These are phyloP conservation scores for Synanthedon vespiformis DNA, from an alignment of 2,888 invertebrate species.

Conservation along the genomic window DNA sequence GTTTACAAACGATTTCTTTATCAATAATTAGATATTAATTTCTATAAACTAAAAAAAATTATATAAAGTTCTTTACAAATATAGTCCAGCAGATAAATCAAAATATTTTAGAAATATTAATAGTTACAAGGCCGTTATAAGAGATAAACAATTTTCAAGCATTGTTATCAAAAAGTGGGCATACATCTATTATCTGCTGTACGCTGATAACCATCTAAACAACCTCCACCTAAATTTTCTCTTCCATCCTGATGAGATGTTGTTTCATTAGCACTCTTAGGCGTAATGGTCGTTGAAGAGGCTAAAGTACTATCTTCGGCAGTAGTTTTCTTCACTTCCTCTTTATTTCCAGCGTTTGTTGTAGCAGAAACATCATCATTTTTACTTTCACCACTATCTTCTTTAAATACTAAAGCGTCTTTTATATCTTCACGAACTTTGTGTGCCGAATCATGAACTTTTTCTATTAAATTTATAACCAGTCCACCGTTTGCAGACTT, in stretches of 20 bases:
- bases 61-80: too few species aligned
- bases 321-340: background rate
- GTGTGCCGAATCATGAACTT: constrained; percentile 17
- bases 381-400: background rate
- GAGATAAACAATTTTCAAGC: too few species aligned
- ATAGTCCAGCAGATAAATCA: too few species aligned
- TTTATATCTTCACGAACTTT: constrained; percentile 22
- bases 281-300: constrained; percentile 9
- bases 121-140: too few species aligned
- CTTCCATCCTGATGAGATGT: constrained; percentile 18
- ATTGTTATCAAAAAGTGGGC: constrained; percentile 18
- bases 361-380: background rate
- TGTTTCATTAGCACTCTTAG: background rate
- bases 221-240: constrained; percentile 38
- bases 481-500: constrained; percentile 20
- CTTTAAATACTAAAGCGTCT: constrained; percentile 5
- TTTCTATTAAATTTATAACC: constrained; percentile 20
- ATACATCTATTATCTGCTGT: constrained; percentile 50
- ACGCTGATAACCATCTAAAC: constrained; percentile 33
- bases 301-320: constrained; percentile 1
- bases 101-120: too few species aligned
- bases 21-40: too few species aligned
- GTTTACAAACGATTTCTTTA: too few species aligned
- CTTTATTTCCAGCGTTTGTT: background rate
- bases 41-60: too few species aligned